phyloP scores from a whole-genome alignment of 2,113 vertebrate species.

The Oreotragus oreotragus region DNA sequence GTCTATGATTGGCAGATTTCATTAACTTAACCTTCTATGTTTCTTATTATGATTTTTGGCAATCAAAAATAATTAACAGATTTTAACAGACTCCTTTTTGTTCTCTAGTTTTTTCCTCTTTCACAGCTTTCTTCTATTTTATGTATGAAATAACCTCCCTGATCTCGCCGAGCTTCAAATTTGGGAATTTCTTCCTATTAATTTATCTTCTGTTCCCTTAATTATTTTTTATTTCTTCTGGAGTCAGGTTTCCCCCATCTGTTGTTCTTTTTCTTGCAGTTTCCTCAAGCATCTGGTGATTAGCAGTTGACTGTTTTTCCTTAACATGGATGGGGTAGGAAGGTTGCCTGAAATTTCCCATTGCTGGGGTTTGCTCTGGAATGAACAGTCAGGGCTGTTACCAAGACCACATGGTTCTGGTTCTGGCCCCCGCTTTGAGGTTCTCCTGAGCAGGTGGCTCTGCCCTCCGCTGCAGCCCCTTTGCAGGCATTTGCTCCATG shows the following conservation, averaged over 20 bases:
- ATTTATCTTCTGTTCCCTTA: background rate
- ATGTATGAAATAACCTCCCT: background rate
- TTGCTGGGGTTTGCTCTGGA: background rate
- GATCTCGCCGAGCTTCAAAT: background rate
- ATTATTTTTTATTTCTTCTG: background rate
- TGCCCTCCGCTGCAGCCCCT: background rate
- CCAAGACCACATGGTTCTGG: background rate
- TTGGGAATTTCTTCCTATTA: background rate
- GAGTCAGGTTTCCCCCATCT: too few species aligned
- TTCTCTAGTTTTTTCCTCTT: background rate
- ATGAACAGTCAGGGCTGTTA: background rate
- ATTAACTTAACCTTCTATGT: background rate
- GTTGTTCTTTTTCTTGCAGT: background rate
- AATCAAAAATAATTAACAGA: background rate
- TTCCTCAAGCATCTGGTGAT: background rate
- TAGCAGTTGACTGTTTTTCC: background rate
- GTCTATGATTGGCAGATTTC: background rate
- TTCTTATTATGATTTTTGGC: background rate
- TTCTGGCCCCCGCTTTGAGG: too few species aligned
- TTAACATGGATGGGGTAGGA: background rate
- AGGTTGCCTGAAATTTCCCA: background rate
- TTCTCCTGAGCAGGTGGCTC: background rate
- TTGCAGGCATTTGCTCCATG: accelerated
- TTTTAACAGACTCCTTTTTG: background rate
- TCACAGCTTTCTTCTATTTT: background rate